phyloP scores from a whole-genome alignment of 2,888 invertebrate genomes.

The Colletes collaris region DNA sequence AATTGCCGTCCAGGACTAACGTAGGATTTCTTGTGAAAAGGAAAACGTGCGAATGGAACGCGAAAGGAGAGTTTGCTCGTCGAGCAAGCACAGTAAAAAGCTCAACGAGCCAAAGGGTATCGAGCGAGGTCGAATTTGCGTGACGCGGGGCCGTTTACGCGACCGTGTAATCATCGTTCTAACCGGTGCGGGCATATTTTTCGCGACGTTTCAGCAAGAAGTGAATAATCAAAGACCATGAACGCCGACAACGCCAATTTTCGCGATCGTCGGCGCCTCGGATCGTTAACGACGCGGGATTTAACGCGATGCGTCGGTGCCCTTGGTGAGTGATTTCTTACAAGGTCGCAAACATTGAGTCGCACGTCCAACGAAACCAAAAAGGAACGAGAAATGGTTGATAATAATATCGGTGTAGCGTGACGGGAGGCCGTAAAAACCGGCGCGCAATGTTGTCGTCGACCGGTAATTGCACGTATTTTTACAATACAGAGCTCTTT shows the following conservation, averaged over 20 bases:
- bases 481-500: constrained; percentile 51
- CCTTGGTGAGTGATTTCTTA: constrained; percentile 35
- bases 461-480: constrained; percentile 69
- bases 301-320: constrained; percentile 20
- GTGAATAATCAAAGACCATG: constrained; percentile 57
- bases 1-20: too few relatives aligned
- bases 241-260: constrained; percentile 44
- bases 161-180: constrained; percentile 68
- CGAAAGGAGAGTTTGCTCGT: background rate
- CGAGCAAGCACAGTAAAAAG: constrained; percentile 6
- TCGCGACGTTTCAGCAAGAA: constrained; percentile 50
- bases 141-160: constrained; percentile 59
- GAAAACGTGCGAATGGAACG: background rate
- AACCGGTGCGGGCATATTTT: constrained; percentile 55
- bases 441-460: constrained; percentile 72
- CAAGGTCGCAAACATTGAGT: constrained; percentile 11
- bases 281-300: constrained; percentile 30
- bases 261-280: constrained; percentile 24
- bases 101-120: constrained; percentile 21
- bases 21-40: too few relatives aligned
- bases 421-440: constrained; percentile 74
- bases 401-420: constrained; percentile 66
- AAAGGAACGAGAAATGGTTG: constrained; percentile 7
- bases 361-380: background rate
- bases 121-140: constrained; percentile 58